Evolutionary conservation across 2,888 invertebrate genomes (phyloP).

Genomic region (Drosophila lacicola): DNA sequence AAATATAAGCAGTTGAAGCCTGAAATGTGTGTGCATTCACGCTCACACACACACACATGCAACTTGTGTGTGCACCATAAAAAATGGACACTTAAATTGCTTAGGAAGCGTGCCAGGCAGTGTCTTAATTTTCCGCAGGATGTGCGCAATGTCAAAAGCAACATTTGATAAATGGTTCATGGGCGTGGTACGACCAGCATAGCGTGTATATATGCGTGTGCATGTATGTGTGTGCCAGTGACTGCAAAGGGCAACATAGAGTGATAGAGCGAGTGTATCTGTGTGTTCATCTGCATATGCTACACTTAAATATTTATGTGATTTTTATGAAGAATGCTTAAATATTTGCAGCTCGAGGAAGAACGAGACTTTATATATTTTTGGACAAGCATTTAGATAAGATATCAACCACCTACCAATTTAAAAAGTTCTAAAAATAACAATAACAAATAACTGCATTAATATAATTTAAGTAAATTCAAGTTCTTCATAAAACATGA

Average conservation of each 20-base stretch:
- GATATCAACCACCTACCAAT: neutral
- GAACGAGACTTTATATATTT: conserved; percentile 12
- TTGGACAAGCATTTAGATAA: neutral
- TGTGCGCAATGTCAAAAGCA: conserved; percentile 76
- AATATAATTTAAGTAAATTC: no score
- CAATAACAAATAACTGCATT: no score
- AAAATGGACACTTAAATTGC: conserved; percentile 74
- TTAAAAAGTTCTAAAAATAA: no score
- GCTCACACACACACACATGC: conserved; percentile 13
- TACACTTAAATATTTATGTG: conserved; percentile 67
- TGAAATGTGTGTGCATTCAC: conserved; percentile 12
- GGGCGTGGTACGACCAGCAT: conserved; percentile 44
- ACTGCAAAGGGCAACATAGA: conserved; percentile 15
- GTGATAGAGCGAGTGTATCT: conserved; percentile 7
- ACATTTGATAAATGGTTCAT: conserved; percentile 74
- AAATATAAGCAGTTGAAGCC: conserved; percentile 26
- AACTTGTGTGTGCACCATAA: conserved; percentile 34
- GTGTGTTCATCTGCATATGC: conserved; percentile 42
- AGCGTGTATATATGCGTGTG: conserved; percentile 4
- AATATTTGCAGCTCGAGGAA: conserved; percentile 27
- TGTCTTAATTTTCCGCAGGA: conserved; percentile 78
- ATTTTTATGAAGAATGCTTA: conserved; percentile 50
- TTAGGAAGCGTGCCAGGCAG: conserved; percentile 74
- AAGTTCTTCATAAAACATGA: neutral
- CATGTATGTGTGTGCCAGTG: conserved; percentile 4